Evolutionary conservation across 2,113 vertebrate species (phyloP), one percentile per base, ranked within the genome.

Genomic region (Erinaceus europaeus): DNA sequence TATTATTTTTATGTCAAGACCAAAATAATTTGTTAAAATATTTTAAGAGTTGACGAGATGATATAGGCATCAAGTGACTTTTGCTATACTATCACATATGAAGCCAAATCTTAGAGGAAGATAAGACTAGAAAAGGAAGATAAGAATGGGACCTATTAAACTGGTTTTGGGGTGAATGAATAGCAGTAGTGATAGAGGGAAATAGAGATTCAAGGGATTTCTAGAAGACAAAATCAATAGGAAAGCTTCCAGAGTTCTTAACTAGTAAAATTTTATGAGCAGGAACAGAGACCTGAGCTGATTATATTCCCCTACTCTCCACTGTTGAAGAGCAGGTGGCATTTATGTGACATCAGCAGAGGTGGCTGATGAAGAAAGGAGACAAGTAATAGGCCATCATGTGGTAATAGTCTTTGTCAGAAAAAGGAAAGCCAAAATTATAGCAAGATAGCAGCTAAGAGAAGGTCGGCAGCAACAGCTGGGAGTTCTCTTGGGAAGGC

Each of bases 401-500:
- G 1, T 40, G 40, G 85, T 92, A 77, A 90, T 90, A 40, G 27
- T 89, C 78, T 91, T 78, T 67, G n/a, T 93, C 62, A 74, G 88
- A 84, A 84, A 86, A 69, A 92, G 85, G 59, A 90, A 78, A 83
- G 69, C 52, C 82, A 46, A 44, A 72, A 73, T 90, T 81, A 57
- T 44, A 72, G 69, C 68, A 72, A 86, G 72, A 29, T 18, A 57
- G 74, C 69, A 3, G 88, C 91, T 78, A 74, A 38, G 32, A 64
- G 36, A 74, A 92, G 93, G 85, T 74, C 42, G 8, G 76, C 90
- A 38, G 86, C 64, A 27, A 65, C 88, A 91, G 91, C 93, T 93
- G 93, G 88, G 88, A 71, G 82, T 79, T 87, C 78, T 95, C 94
- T 57, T 48, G 77, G 88, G 85, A 87, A 93, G 90, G 65, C 69